Evolutionary conservation across 2,888 invertebrate genomes (phyloP).

Genomic region (Andrena fulva): DNA sequence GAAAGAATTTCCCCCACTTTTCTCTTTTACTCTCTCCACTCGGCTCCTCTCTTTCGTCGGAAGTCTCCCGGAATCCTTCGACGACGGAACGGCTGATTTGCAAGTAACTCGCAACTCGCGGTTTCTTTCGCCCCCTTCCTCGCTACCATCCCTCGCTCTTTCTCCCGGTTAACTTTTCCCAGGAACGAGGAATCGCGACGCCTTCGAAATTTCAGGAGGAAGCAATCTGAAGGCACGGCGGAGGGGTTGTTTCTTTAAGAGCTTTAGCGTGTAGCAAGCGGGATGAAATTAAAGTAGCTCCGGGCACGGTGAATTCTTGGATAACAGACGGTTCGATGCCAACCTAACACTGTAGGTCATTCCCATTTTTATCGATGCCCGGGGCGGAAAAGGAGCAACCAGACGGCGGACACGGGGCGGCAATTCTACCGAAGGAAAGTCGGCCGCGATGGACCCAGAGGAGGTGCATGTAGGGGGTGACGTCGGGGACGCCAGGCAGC

Average conservation of each 20-base stretch:
- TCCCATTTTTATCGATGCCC: not conserved
- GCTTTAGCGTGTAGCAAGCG: not conserved
- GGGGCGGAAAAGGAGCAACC: no score
- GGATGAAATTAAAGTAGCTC: not conserved
- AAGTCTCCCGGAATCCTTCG: constrained; percentile 18
- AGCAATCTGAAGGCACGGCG: not conserved
- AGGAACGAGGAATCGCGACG: not conserved
- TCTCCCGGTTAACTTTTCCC: not conserved
- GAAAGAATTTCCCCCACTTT: not conserved
- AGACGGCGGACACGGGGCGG: not conserved
- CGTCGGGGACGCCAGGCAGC: constrained; percentile 1
- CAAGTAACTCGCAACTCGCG: constrained; percentile 54
- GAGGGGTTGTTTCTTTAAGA: not conserved
- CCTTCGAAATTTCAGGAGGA: not conserved
- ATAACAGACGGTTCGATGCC: no score
- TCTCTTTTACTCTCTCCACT: not conserved
- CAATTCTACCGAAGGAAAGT: constrained; percentile 20
- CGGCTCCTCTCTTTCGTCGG: not conserved
- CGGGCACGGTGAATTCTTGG: no score
- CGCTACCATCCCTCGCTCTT: not conserved
- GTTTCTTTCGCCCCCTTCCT: not conserved
- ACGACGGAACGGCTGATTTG: constrained; percentile 44
- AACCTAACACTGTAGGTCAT: not conserved
- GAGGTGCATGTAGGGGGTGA: not conserved
- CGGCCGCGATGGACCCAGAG: not conserved